Base-by-base conservation (phyloP, 30 jellyfish, hydroid and myxozoan species). In the Phacellophora camtschatica region DNA sequence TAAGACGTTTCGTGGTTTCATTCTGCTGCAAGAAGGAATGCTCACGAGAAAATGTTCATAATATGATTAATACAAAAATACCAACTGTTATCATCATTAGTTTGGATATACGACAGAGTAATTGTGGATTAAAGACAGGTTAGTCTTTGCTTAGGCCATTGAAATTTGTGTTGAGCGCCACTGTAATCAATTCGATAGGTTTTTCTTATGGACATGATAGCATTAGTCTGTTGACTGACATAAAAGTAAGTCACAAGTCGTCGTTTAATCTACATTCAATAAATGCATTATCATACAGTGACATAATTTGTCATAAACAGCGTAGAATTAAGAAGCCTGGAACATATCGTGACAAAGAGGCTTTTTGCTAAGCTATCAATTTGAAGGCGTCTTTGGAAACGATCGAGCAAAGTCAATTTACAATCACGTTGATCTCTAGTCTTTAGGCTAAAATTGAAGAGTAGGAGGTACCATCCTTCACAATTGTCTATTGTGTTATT, bases 291-390 rank as follows among this genome's bases (percentile, higher is more conserved):
- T 66, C 46, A 59, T 67, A 51, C 39, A 80, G 50, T 80, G 91
- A 66, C 91, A 80, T 80, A 80, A 80, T 80, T 80, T 80, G 91
- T 80, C 91, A 80, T 50, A 80, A 61, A 50, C 84, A 80, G 66
- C 88, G 88, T 36, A 58, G 79, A 56, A 48, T 76, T 49, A 73
- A 73, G 86, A 66, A 64, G 86, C 71, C 72, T 49, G 86, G 72
- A 73, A 73, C 75, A 53, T 30, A 73, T 73, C 86, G 48, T 73
- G 86, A 73, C 58, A 43, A 58, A 55, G 19, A 25, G 42, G 79
- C 69, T 76, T 76, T 76, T 66, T n/a, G 79, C 62, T 76, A 76
- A 61, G 39, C 88, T 42, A 76, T 76, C 79, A 79, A 76, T 76
- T 76, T 56, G 56, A 33, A 51, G 19, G 78, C 36, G 41, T 56